Base-by-base conservation (phyloP, 2,797 vertebrate species). In the Malacoctenus gilli region DNA sequence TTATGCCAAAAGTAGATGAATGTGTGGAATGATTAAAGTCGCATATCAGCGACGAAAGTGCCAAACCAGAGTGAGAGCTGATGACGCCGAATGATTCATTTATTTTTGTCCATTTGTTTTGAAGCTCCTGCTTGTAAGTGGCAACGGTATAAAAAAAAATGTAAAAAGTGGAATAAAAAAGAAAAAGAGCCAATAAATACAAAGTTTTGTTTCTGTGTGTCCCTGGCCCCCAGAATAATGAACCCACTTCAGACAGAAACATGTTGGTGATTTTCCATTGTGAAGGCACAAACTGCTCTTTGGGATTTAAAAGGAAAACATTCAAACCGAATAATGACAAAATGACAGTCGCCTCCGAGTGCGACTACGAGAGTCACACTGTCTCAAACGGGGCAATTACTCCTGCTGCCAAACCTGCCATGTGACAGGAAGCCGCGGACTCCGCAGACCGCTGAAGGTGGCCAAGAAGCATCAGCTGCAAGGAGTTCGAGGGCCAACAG, bases 131-230 rank as follows among this genome's bases (percentile, higher is more conserved):
- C 5, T 34, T 46, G 9, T 37, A 48, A 7, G n/a, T 25, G 22
- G 25, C 15, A 8, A 12, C 34, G 19, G 59, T 34, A 13, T 44
- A 76, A 30, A 7, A 19, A 5, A 12, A 23, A 40, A 18, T 8
- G 10, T 18, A 39, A 4, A 39, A 38, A 9, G 11, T n/a, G 30
- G n/a, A n/a, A n/a, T n/a, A 59, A 44, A 40, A 22, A 3, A 8
- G n/a, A 42, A 10, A 37, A 11, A 63, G 34, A 16, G 16, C 11
- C 41, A 36, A 60, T 13, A 35, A 47, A 47, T 58, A 2, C 44
- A 48, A 48, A 37, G 50, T 22, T 8, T 36, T 23, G 34, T 44
- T 11, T 7, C n/a, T n/a, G n/a, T n/a, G n/a, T n/a, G n/a, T n/a
- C 14, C 8, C 36, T 9, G 8, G 8, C 10, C 1, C 16, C 10